Evolutionary conservation across 2,797 vertebrate genomes (phyloP).

Genomic region (Tangara arthus): DNA sequence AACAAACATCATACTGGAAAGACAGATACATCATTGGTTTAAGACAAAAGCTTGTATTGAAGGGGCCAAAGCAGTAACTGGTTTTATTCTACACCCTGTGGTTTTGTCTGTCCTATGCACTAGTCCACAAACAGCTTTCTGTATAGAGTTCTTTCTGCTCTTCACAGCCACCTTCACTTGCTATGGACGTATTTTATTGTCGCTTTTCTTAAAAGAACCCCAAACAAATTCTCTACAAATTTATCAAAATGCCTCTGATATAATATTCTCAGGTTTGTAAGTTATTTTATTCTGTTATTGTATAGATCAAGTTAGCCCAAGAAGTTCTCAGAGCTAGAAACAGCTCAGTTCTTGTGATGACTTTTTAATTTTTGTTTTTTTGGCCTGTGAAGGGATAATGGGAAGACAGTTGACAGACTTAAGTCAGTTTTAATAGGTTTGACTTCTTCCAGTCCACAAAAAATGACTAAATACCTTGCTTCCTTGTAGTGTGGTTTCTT

Average conservation of each 20-base stretch:
- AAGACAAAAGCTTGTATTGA: background rate
- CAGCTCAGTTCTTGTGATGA: background rate
- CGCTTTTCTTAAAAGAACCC: background rate
- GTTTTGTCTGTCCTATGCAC: background rate
- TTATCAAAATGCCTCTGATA: background rate
- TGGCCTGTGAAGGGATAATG: background rate
- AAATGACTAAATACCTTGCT: slow-evolving; percentile 83
- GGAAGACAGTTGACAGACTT: background rate
- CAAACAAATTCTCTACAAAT: background rate
- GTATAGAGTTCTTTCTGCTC: background rate
- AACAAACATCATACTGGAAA: background rate
- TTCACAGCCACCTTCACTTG: background rate
- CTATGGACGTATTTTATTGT: background rate
- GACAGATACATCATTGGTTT: background rate
- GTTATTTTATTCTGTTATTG: background rate
- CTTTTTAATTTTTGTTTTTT: background rate
- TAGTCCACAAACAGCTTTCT: background rate
- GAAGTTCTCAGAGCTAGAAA: background rate
- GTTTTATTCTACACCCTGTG: too few species aligned
- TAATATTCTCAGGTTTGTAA: background rate
- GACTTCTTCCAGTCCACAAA: slow-evolving; percentile 36
- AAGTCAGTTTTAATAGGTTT: background rate
- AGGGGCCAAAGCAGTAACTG: background rate
- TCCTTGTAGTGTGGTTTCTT: slow-evolving; percentile 99
- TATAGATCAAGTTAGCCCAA: background rate